A percentile compares a stretch with the other conserved stretches of the same genome.
These are phyloP conservation scores for Scarus forsteni DNA, from an alignment of 2,797 vertebrate species.

Conservation along the genomic window DNA sequence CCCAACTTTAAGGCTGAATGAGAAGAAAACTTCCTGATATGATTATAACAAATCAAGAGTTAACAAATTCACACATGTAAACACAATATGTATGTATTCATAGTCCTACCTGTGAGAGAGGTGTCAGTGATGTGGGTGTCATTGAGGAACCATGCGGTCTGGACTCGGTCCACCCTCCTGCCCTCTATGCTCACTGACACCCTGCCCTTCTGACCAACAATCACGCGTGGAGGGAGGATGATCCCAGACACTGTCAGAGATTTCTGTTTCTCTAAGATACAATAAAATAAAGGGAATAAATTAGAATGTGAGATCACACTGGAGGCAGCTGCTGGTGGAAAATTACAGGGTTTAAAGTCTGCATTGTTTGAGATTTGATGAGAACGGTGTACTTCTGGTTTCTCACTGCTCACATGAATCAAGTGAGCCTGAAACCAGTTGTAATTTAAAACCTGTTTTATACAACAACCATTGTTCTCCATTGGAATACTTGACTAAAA, in stretches of 20 bases:
- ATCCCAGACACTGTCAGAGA: slow-evolving; percentile 81
- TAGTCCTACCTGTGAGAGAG: slow-evolving; percentile 72
- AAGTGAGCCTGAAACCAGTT: not conserved
- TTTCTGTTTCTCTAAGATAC: slow-evolving; percentile 83
- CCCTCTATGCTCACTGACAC: slow-evolving; percentile 84
- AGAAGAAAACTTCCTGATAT: no score
- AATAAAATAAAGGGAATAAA: not conserved
- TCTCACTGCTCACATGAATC: not conserved
- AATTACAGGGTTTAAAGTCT: not conserved
- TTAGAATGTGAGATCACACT: not conserved
- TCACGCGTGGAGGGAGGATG: slow-evolving; percentile 82
- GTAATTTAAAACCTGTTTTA: not conserved
- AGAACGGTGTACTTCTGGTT: not conserved
- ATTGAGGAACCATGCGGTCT: slow-evolving; percentile 84
- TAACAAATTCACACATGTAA: not conserved
- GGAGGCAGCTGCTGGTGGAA: not conserved
- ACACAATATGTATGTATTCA: not conserved
- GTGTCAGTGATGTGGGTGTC: slow-evolving; percentile 81
- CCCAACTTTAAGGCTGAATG: no score
- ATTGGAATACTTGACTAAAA: not conserved
- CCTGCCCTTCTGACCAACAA: slow-evolving; percentile 82
- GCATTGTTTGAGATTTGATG: not conserved
- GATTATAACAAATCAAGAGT: no score
- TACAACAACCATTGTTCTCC: not conserved
- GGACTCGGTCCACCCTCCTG: slow-evolving; percentile 80